Evolutionary conservation across 2,888 invertebrate species (phyloP).

Genomic region (Dendrolimus pini): DNA sequence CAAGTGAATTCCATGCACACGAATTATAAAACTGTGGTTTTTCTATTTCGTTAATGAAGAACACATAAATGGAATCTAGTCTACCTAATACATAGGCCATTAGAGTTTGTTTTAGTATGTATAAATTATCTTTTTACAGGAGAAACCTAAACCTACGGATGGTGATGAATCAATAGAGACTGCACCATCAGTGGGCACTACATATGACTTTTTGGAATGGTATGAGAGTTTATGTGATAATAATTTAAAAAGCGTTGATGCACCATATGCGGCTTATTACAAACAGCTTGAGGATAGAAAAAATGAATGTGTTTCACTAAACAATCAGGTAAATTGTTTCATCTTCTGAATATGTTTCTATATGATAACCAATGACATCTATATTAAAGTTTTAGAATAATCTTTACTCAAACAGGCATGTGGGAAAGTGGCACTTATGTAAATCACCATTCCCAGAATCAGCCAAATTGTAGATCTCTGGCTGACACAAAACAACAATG

Average conservation of each 20-base stretch:
- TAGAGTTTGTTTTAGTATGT: too few relatives aligned
- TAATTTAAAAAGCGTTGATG: constrained; percentile 82
- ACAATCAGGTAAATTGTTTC: constrained; percentile 67
- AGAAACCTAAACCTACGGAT: constrained; percentile 14
- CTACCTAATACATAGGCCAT: too few relatives aligned
- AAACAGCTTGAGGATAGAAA: constrained; percentile 81
- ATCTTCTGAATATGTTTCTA: not conserved
- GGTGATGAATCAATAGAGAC: constrained; percentile 20
- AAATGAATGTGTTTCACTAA: constrained; percentile 82
- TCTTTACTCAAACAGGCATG: too few relatives aligned
- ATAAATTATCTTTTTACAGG: constrained; percentile 13
- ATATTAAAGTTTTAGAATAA: too few relatives aligned
- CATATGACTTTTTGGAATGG: constrained; percentile 85
- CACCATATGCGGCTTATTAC: constrained; percentile 82
- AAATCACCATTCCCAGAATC: too few relatives aligned
- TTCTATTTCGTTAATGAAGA: too few relatives aligned
- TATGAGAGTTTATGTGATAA: constrained; percentile 84
- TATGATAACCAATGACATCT: too few relatives aligned
- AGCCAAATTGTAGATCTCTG: too few relatives aligned
- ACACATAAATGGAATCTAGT: too few relatives aligned
- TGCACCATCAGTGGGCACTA: constrained; percentile 71
- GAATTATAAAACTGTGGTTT: not conserved
- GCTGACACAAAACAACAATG: too few relatives aligned
- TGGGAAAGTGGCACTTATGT: too few relatives aligned
- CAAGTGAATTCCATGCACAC: not conserved